Evolutionary conservation across 2,797 vertebrate genomes (phyloP), one percentile per base, ranked within the genome.

Genomic region (Argyrosomus regius): DNA sequence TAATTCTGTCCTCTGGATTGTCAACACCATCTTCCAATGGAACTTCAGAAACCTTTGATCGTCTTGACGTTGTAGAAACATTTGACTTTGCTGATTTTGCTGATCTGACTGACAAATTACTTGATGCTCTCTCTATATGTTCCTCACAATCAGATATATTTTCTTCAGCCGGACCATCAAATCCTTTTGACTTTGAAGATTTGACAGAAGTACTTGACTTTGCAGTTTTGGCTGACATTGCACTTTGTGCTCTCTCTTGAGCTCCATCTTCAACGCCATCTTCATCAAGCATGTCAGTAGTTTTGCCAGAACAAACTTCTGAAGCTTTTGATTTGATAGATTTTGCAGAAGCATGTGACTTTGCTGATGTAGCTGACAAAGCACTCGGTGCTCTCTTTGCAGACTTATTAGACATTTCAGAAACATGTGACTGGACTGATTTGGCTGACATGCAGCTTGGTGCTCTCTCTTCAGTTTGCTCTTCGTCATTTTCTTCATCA

Each of bases 341-440:
- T 79, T 64, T 75, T 49, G 43, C 16, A 22, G 87, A 89, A 18
- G 53, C 1, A 16, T 39, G 67, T 8, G 87, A 93, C 46, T 86
- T 86, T 26, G 71, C 43, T 46, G 95, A 95, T 85, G 90, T 91
- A 2, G 2, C 85, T 82, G 73, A 90, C 24, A 56, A 50, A 75
- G 66, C 87, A 75, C 48, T 74, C 48, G 24, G 12, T 46, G 65
- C 28, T 78, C 63, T 82, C 6, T 60, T 75, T 54, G 80, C 66
- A 31, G 85, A 85, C 13, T 43, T 80, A 4, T 3, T 28, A 6
- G 87, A 88, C 56, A 31, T 64, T 10, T 67, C 48, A 61, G 91
- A 92, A 52, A 73, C 16, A 18, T 49, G 28, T 22, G 91, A 87
- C 24, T 78, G 43, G 10, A 17, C 45, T 52, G 91, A 91, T 86